Percentiles rank a stretch among this genome's conserved stretches.
Conservation (phyloP, 2,888 invertebrate species). For the Amphipyra berbera region DNA sequence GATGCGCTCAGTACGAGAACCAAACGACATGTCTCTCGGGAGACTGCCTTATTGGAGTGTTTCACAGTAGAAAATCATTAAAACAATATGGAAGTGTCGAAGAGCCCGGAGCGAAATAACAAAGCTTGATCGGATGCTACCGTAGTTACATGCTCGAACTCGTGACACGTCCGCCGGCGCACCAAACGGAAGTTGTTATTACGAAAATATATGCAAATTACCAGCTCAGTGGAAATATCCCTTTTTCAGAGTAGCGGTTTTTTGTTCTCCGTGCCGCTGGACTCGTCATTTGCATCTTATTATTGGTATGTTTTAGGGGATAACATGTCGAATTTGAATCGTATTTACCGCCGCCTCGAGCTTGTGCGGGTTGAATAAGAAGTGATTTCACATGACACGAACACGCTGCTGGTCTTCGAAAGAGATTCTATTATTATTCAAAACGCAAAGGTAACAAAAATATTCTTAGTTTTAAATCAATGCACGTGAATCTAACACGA, state of each 20-base stretch:
- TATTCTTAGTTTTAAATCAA: constrained; percentile 63
- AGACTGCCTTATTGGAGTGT: constrained; percentile 34
- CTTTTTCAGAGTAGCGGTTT: constrained; percentile 75
- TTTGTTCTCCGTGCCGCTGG: constrained; percentile 76
- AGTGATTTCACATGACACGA: constrained; percentile 80
- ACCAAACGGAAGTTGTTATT: constrained; percentile 85
- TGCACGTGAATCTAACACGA: constrained; percentile 38
- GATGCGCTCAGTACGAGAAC: constrained; percentile 49
- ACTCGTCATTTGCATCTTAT: constrained; percentile 86
- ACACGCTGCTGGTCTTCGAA: constrained; percentile 55
- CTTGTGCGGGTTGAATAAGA: constrained; percentile 75
- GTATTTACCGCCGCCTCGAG: constrained; percentile 74
- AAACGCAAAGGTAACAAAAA: constrained; percentile 65
- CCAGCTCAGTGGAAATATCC: constrained; percentile 77
- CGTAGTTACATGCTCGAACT: constrained; percentile 62
- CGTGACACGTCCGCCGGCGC: constrained; percentile 78
- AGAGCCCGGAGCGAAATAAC: constrained; percentile 53
- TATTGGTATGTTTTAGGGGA: constrained; percentile 82
- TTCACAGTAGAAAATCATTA: constrained; percentile 41
- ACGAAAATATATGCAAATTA: constrained; percentile 87
- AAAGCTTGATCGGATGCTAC: constrained; percentile 64
- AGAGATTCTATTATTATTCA: constrained; percentile 67
- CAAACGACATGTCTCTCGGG: constrained; percentile 36
- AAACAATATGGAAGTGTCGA: constrained; percentile 49
- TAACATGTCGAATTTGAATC: constrained; percentile 85